These are phyloP conservation scores for Phenacoccus solenopsis DNA, from an alignment of 1,140 invertebrate species.

Conservation along the genomic window DNA sequence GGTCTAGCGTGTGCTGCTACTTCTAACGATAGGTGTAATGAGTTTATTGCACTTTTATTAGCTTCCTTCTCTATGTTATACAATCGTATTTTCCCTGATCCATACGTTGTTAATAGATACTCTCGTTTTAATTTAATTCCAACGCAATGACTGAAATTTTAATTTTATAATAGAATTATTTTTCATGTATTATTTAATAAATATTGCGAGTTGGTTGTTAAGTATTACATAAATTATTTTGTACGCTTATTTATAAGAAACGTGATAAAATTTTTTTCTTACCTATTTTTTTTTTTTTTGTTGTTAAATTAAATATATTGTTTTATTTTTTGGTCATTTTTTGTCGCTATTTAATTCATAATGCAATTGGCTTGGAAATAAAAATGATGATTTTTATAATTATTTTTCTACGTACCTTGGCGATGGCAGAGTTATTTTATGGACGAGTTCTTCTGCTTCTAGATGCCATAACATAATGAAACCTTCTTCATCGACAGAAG, in stretches of 20 bases:
- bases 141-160: constrained; percentile 25
- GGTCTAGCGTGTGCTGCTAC: constrained; percentile 37
- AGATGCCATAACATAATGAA: constrained; percentile 25
- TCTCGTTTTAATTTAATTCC: constrained; percentile 27
- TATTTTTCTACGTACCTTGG: background rate
- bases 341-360: no score
- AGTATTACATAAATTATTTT: background rate
- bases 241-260: background rate
- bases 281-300: background rate
- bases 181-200: background rate
- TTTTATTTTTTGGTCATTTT: no score
- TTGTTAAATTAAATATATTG: no score
- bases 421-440: background rate
- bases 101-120: constrained; percentile 35
- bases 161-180: background rate
- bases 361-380: no score
- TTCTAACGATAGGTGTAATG: constrained; percentile 31
- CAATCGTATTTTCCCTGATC: constrained; percentile 37
- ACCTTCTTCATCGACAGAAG: constrained; percentile 29
- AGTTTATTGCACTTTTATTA: constrained; percentile 16
- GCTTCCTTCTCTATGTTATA: constrained; percentile 26
- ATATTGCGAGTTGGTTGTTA: background rate
- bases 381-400: background rate
- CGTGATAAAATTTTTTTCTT: background rate
- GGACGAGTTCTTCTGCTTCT: constrained; percentile 5